These are phyloP conservation scores for Heliothis virescens DNA, from an alignment of 1,140 invertebrate species.

Conservation along the genomic window DNA sequence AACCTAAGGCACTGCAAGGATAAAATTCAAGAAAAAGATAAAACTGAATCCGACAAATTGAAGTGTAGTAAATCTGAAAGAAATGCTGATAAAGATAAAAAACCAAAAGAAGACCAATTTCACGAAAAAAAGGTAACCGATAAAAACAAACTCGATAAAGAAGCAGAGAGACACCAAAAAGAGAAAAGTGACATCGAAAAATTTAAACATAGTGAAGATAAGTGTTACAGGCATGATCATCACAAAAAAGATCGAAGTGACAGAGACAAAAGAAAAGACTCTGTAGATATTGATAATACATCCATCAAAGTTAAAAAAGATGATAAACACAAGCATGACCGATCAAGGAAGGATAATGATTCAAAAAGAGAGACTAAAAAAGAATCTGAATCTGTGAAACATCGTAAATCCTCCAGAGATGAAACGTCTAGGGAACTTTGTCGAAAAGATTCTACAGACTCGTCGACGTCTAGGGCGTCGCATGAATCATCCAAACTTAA, in stretches of 20 bases:
- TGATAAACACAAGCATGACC: conserved; percentile 77
- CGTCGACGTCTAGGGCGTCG: conserved; percentile 83
- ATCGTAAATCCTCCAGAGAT: conserved; percentile 81
- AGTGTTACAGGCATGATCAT: conserved; percentile 72
- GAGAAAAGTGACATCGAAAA: conserved; percentile 80
- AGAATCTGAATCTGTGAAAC: conserved; percentile 71
- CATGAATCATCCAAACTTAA: conserved; percentile 82
- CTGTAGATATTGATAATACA: conserved; percentile 62
- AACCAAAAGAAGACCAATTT: conserved; percentile 83
- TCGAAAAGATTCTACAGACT: conserved; percentile 85
- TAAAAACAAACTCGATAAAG: conserved; percentile 71
- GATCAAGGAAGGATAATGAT: conserved; percentile 74
- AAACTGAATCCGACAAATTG: conserved; percentile 74
- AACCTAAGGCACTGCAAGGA: conserved; percentile 74
- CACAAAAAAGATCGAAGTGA: conserved; percentile 76
- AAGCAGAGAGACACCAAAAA: conserved; percentile 65
- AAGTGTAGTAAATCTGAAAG: conserved; percentile 71
- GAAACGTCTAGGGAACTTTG: conserved; percentile 79
- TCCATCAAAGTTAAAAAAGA: conserved; percentile 74
- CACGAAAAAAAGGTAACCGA: conserved; percentile 77
- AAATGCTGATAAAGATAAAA: conserved; percentile 78
- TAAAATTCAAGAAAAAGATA: conserved; percentile 79
- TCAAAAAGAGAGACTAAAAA: conserved; percentile 75
- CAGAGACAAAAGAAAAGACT: conserved; percentile 76
- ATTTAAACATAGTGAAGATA: conserved; percentile 74